Conservation (phyloP, 2,113 vertebrate species). For the Callionymus lyra region DNA sequence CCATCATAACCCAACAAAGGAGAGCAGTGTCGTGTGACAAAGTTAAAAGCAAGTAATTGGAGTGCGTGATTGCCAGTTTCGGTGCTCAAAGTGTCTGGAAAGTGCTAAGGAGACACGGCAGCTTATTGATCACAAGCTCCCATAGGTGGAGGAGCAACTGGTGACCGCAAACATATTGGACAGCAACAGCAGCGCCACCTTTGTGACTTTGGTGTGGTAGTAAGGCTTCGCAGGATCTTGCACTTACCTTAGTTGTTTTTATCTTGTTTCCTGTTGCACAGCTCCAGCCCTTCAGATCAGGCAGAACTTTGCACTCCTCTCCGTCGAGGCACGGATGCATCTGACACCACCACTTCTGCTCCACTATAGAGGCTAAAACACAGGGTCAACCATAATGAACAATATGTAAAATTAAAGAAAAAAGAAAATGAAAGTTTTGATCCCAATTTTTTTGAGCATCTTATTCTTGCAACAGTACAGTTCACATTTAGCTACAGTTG, state of each 20-base stretch:
- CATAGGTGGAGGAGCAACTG: background rate
- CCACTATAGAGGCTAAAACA: conserved; percentile 86
- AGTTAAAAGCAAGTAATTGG: conserved; percentile 69
- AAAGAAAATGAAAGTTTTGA: too few relatives aligned
- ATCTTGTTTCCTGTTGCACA: conserved; percentile 96
- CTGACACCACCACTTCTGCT: conserved; percentile 98
- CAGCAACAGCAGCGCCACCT: conserved; percentile 16
- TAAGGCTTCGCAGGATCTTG: background rate
- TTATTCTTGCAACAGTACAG: too few relatives aligned
- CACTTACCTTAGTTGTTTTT: conserved; percentile 90
- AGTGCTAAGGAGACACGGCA: conserved; percentile 62
- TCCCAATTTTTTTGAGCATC: too few relatives aligned
- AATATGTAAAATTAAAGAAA: too few relatives aligned
- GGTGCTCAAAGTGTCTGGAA: conserved; percentile 45
- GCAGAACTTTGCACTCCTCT: conserved; percentile 96
- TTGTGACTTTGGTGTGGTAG: conserved; percentile 31
- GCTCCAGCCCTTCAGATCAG: conserved; percentile 96
- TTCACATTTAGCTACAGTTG: too few relatives aligned
- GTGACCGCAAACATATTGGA: conserved; percentile 26
- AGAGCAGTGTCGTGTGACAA: conserved; percentile 56
- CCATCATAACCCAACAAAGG: conserved; percentile 66
- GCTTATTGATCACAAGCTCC: conserved; percentile 39
- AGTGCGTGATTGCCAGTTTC: conserved; percentile 59
- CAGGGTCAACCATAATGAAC: conserved; percentile 2
- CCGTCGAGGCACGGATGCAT: conserved; percentile 98